phyloP scores from a whole-genome alignment of 1,140 invertebrate genomes.

The Euborellia annulipes region DNA sequence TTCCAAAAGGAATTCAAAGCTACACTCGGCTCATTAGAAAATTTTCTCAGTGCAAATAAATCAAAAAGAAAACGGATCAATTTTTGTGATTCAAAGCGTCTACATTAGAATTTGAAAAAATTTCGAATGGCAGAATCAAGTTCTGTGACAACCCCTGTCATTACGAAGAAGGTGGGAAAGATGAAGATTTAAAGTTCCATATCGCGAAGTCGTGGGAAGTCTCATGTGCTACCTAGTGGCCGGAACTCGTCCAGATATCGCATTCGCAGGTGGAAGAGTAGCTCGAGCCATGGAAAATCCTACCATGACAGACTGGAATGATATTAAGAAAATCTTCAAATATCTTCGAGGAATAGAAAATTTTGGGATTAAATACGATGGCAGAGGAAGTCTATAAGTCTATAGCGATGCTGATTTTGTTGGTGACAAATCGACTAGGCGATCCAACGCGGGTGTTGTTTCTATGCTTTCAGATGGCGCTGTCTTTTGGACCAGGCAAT shows the following conservation, averaged over 20 bases:
- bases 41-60: too few species aligned
- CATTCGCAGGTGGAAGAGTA: constrained; percentile 20
- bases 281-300: constrained; percentile 17
- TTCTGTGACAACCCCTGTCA: constrained; percentile 12
- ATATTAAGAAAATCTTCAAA: constrained; percentile 22
- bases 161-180: background rate
- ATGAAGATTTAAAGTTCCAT: constrained; percentile 9
- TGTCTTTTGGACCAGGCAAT: constrained; percentile 23
- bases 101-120: too few species aligned
- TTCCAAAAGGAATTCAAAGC: too few species aligned
- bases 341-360: constrained; percentile 27
- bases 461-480: constrained; percentile 17
- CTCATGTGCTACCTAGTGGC: constrained; percentile 24
- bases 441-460: constrained; percentile 15
- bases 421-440: constrained; percentile 4
- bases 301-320: constrained; percentile 20
- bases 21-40: too few species aligned
- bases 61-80: too few species aligned
- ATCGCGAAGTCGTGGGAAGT: constrained; percentile 18
- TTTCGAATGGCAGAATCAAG: constrained; percentile 14
- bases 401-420: constrained; percentile 16
- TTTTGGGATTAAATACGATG: background rate
- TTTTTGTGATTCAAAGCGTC: too few species aligned
- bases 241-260: constrained; percentile 23
- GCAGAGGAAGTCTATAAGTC: background rate